A percentile compares a stretch with the other conserved stretches of the same genome.
These are phyloP conservation scores for Euwallacea fornicatus DNA, from an alignment of 1,140 invertebrate species.

Conservation along the genomic window DNA sequence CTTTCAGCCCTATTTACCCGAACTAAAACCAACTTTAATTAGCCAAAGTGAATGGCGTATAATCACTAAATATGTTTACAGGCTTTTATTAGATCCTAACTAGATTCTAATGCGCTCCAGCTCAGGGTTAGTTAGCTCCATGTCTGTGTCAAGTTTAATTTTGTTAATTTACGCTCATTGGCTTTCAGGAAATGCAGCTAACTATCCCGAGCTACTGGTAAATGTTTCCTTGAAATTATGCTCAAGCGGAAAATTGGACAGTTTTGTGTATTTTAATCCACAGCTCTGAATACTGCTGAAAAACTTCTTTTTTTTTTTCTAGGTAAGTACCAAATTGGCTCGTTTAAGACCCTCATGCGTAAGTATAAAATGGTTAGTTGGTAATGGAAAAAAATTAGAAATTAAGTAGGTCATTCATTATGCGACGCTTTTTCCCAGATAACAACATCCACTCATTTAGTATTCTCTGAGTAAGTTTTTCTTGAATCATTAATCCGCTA, in stretches of 20 bases:
- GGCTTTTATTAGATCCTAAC: constrained; percentile 27
- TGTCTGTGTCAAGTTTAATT: constrained; percentile 26
- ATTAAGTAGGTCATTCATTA: no score
- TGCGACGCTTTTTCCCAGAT: no score
- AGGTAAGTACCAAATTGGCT: constrained; percentile 9
- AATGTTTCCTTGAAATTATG: background rate
- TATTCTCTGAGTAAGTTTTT: constrained; percentile 11
- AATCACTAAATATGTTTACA: constrained; percentile 31
- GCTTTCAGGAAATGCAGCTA: constrained; percentile 6
- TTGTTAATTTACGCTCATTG: constrained; percentile 27
- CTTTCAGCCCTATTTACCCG: background rate
- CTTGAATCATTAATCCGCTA: constrained; percentile 23
- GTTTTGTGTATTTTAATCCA: background rate
- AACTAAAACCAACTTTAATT: constrained; percentile 9
- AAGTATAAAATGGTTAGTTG: no score
- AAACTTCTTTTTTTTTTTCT: constrained; percentile 7
- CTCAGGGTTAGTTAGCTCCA: constrained; percentile 20
- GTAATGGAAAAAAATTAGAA: no score
- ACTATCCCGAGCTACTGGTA: background rate
- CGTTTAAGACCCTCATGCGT: no score
- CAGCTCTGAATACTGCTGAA: background rate
- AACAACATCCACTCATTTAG: background rate
- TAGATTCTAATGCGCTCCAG: constrained; percentile 19
- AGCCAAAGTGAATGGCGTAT: constrained; percentile 25
- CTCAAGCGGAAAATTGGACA: background rate